Conservation (phyloP, 2,797 vertebrate genomes). For the Rhodeus uyekii region DNA sequence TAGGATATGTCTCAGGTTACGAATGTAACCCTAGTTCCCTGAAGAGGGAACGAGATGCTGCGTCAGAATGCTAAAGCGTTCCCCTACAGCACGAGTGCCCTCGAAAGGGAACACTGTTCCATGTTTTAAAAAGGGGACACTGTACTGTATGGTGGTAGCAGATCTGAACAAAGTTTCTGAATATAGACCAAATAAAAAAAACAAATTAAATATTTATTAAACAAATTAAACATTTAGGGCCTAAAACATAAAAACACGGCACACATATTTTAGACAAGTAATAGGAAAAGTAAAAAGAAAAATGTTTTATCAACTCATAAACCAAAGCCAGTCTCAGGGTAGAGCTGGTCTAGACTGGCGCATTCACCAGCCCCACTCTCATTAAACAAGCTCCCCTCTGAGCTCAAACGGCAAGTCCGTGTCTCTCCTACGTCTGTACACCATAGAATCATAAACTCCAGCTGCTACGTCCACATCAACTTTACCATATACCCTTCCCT, state of each 20-base stretch:
- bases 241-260: not conserved
- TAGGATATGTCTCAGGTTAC: too few species aligned
- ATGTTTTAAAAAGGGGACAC: not conserved
- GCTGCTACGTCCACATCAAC: constrained; percentile 47
- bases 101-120: too few species aligned
- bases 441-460: constrained; percentile 62
- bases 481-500: constrained; percentile 16
- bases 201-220: not conserved
- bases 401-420: constrained; percentile 81
- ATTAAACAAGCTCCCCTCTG: constrained; percentile 81
- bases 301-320: not conserved
- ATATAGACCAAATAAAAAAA: not conserved
- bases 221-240: not conserved
- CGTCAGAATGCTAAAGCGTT: too few species aligned
- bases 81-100: too few species aligned
- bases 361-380: not conserved
- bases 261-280: not conserved
- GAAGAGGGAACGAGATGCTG: too few species aligned
- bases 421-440: constrained; percentile 51
- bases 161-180: not conserved
- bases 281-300: not conserved
- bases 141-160: too few species aligned
- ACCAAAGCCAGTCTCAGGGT: not conserved
- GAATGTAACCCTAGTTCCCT: too few species aligned
- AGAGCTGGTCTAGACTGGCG: not conserved